Evolutionary conservation across 2,888 invertebrate genomes (phyloP), one percentile per base, ranked within the genome.

Genomic region (Octonoba sinensis): DNA sequence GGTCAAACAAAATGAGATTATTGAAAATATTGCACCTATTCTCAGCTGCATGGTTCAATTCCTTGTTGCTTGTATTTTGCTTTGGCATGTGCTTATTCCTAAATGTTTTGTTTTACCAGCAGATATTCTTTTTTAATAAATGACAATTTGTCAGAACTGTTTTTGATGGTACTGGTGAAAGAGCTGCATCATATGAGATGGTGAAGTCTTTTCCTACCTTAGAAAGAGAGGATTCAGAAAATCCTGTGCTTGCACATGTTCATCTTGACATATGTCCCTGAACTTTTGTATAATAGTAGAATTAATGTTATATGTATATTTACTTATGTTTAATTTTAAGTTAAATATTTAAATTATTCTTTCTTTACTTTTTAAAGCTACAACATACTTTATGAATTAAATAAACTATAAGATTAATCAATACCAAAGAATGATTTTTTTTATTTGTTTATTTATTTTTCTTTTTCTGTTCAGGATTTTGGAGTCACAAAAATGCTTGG

Each of bases 81-180:
- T 22, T 65, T 66, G n/a, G 65, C 60, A 46, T 74, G 47, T 56
- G 57, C 20, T 36, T 70, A 36, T 36, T 64, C 1, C 16, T n/a
- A 4, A 16, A 8, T 54, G 56, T 54, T 74, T 76, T 59, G n/a
- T 76, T 76, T 69, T 76, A 56, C 27, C 36, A 69, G 69, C 69
- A 76, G 76, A 51, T 70, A 51, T 62, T 49, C 62, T 60, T 76
- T 54, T 69, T 69, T 62, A 69, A 54, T 69, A 69, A 76, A 62
- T 59, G n/a, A 24, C 56, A 57, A 46, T 54, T 49, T 74, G 27
- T 56, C 74, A 24, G 15, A 24, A 27, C 57, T 56, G 71, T 62
- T 46, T 70, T 70, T 77, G 60, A 65, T 46, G 71, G 51, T 36
- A 57, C 56, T 62, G 73, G 46, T 56, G 77, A 77, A 56, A 62